Evolutionary conservation across 1,140 invertebrate genomes (phyloP).

Genomic region (Papilio aristodemus): DNA sequence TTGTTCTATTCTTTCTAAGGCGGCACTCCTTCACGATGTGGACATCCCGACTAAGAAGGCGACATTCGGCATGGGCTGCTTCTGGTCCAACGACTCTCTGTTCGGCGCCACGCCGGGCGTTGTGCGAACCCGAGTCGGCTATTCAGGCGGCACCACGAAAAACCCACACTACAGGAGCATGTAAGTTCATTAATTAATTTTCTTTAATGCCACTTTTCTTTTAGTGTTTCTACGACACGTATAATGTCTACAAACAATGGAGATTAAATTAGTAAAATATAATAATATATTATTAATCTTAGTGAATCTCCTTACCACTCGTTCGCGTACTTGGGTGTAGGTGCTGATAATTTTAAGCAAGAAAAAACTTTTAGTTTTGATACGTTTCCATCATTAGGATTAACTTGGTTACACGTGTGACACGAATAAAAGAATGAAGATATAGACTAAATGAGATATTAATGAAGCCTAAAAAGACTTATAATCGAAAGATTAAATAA

Average conservation of each 20-base stretch:
- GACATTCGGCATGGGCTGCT: slow-evolving; percentile 97
- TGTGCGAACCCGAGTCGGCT: slow-evolving; percentile 95
- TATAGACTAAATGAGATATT: too few relatives aligned
- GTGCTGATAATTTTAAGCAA: too few relatives aligned
- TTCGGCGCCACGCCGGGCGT: slow-evolving; percentile 94
- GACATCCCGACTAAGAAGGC: slow-evolving; percentile 82
- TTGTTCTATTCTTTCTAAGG: too few relatives aligned
- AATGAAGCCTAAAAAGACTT: too few relatives aligned
- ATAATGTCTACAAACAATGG: slow-evolving; percentile 14
- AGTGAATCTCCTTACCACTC: neutral
- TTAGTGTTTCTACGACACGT: too few relatives aligned
- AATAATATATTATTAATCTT: neutral
- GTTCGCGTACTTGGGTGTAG: too few relatives aligned
- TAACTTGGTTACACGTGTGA: neutral
- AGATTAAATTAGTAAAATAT: neutral
- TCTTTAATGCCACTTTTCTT: too few relatives aligned
- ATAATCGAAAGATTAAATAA: too few relatives aligned
- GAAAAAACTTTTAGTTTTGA: too few relatives aligned
- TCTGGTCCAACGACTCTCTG: slow-evolving; percentile 96
- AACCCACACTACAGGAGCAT: slow-evolving; percentile 92
- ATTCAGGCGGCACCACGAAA: slow-evolving; percentile 90
- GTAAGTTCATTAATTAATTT: too few relatives aligned
- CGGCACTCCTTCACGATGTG: slow-evolving; percentile 72
- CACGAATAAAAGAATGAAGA: neutral
- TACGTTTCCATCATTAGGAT: neutral